Evolutionary conservation across 2,797 vertebrate genomes (phyloP).

Genomic region (Parotocinclus haroldoi): DNA sequence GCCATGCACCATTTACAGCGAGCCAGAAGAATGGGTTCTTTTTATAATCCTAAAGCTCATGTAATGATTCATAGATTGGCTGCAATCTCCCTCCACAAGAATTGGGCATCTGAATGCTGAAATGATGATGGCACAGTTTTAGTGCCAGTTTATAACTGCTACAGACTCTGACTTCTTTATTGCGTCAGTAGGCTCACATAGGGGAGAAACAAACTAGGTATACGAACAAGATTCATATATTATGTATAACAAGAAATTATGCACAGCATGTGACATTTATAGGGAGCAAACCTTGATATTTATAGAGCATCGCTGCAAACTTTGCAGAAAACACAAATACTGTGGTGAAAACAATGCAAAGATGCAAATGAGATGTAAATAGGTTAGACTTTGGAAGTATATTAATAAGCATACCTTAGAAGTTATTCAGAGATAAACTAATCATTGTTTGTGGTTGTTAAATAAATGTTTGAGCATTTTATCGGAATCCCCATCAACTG

Average conservation of each 20-base stretch:
- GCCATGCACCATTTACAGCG: conserved; percentile 54
- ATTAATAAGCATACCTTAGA: background rate
- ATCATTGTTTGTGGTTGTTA: background rate
- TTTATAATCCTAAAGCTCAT: conserved; percentile 34
- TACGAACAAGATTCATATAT: background rate
- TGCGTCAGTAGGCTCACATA: conserved; percentile 1
- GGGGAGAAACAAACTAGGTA: conserved; percentile 4
- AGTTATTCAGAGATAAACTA: background rate
- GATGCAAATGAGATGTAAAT: conserved; percentile 16
- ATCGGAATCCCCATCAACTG: too few relatives aligned
- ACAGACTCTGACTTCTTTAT: conserved; percentile 30
- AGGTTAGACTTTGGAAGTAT: background rate
- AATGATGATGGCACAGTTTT: conserved; percentile 28
- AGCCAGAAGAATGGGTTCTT: conserved; percentile 54
- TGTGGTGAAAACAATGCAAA: background rate
- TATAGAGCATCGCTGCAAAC: background rate
- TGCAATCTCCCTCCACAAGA: conserved; percentile 23
- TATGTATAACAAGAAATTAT: background rate
- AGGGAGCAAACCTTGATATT: background rate
- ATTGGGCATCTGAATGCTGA: conserved; percentile 14
- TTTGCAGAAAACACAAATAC: background rate
- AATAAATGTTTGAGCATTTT: background rate
- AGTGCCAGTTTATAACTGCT: conserved; percentile 22
- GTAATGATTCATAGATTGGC: conserved; percentile 32
- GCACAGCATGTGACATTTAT: conserved; percentile 1